Evolutionary conservation across 2,888 invertebrate species (phyloP).

Genomic region (Pseudanteris insignis): DNA sequence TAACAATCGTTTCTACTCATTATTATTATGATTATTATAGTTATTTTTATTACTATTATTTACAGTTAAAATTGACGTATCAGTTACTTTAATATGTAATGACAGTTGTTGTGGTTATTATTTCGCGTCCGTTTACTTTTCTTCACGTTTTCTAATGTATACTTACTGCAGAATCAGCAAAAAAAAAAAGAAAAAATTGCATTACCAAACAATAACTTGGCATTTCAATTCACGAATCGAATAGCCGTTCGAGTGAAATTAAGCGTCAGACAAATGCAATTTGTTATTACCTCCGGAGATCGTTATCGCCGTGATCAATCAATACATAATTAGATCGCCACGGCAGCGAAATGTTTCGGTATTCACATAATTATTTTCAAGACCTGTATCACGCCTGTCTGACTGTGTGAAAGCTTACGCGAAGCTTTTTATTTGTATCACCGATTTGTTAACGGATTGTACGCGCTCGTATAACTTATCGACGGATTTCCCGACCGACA

Average conservation of each 20-base stretch:
- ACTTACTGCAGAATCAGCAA: not conserved
- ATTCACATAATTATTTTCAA: slow-evolving; percentile 29
- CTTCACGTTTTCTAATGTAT: not conserved
- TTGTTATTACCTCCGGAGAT: slow-evolving; percentile 26
- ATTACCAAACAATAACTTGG: slow-evolving; percentile 30
- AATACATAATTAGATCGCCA: slow-evolving; percentile 27
- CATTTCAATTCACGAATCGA: slow-evolving; percentile 18
- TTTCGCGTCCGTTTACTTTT: not conserved
- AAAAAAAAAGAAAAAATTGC: slow-evolving; percentile 24
- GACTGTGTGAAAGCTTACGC: slow-evolving; percentile 22
- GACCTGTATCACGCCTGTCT: slow-evolving; percentile 13
- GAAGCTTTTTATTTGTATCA: slow-evolving; percentile 24
- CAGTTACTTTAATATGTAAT: too few species aligned
- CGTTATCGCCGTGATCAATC: slow-evolving; percentile 30
- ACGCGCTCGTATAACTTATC: too few species aligned
- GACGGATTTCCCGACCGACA: not conserved
- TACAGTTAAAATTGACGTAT: too few species aligned
- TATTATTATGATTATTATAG: too few species aligned
- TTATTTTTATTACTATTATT: too few species aligned
- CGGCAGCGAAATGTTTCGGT: slow-evolving; percentile 27
- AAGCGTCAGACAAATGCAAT: slow-evolving; percentile 12
- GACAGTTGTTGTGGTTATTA: too few species aligned
- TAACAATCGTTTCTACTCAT: too few species aligned
- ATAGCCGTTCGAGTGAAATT: slow-evolving; percentile 24
- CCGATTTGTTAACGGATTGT: too few species aligned